phyloP scores from a whole-genome alignment of 2,797 vertebrate species.

The Enoplosus armatus region DNA sequence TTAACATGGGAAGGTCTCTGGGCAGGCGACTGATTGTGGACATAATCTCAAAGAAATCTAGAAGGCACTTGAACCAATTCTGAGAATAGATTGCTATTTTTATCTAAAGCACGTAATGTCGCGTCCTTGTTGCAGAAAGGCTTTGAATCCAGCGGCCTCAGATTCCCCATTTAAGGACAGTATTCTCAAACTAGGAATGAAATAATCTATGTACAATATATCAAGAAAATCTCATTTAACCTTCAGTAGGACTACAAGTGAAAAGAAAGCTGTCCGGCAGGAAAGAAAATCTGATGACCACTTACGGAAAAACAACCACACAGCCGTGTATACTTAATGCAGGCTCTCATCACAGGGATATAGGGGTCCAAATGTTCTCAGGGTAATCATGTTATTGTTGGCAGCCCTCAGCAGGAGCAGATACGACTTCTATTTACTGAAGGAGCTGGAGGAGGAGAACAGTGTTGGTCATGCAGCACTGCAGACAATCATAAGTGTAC shows the following conservation, averaged over 20 bases:
- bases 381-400: constrained; percentile 65
- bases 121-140: constrained; percentile 21
- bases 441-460: constrained; percentile 44
- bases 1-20: constrained; percentile 9
- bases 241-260: not conserved
- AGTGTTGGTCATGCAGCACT: constrained; percentile 47
- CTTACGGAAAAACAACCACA: constrained; percentile 30
- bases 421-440: constrained; percentile 57
- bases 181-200: constrained; percentile 2
- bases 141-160: constrained; percentile 11
- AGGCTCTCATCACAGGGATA: constrained; percentile 31
- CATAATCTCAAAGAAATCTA: constrained; percentile 41
- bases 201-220: not conserved
- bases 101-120: constrained; percentile 22
- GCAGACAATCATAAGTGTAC: constrained; percentile 57
- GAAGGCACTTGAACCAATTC: constrained; percentile 41
- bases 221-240: constrained; percentile 1
- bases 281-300: constrained; percentile 42
- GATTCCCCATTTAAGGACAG: constrained; percentile 20
- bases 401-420: constrained; percentile 54
- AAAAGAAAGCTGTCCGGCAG: constrained; percentile 14
- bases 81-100: constrained; percentile 60
- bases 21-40: constrained; percentile 21
- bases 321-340: constrained; percentile 25
- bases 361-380: constrained; percentile 60